These are phyloP conservation scores for Mus spretus DNA, from an alignment of 2,797 vertebrate genomes.

Conservation along the genomic window DNA sequence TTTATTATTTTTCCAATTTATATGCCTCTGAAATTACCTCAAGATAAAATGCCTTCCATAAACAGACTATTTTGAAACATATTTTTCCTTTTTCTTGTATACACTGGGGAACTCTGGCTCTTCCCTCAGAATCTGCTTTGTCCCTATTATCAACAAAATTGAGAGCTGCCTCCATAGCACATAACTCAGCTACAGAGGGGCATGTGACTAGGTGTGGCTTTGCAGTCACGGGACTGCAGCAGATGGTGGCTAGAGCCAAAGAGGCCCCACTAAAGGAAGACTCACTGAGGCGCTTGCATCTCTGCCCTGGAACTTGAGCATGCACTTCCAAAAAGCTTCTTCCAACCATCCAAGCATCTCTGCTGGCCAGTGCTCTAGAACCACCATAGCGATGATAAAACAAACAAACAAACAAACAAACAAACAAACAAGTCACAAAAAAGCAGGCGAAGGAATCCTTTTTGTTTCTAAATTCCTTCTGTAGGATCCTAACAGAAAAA, in stretches of 20 bases:
- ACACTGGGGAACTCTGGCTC: not conserved
- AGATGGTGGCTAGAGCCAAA: not conserved
- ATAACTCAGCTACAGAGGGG: not conserved
- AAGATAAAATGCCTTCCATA: constrained; percentile 21
- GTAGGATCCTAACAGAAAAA: not conserved
- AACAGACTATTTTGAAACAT: not conserved
- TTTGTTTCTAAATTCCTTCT: not conserved
- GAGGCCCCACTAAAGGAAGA: fast-evolving
- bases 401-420: not conserved
- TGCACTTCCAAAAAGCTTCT: not conserved
- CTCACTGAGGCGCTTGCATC: fast-evolving
- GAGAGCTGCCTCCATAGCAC: not conserved
- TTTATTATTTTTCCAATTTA: constrained; percentile 5
- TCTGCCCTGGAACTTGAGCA: not conserved
- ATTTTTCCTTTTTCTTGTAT: not conserved
- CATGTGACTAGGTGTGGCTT: not conserved
- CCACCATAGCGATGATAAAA: not conserved
- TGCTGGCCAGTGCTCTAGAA: not conserved
- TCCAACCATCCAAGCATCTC: not conserved
- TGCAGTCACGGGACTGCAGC: not conserved
- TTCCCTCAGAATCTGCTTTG: not conserved
- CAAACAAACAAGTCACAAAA: not conserved
- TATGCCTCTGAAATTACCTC: constrained; percentile 27
- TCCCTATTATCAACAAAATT: constrained; percentile 17
- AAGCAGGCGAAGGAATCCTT: not conserved